Base-by-base conservation (phyloP, 2,113 vertebrate genomes). In the Chunga burmeisteri region DNA sequence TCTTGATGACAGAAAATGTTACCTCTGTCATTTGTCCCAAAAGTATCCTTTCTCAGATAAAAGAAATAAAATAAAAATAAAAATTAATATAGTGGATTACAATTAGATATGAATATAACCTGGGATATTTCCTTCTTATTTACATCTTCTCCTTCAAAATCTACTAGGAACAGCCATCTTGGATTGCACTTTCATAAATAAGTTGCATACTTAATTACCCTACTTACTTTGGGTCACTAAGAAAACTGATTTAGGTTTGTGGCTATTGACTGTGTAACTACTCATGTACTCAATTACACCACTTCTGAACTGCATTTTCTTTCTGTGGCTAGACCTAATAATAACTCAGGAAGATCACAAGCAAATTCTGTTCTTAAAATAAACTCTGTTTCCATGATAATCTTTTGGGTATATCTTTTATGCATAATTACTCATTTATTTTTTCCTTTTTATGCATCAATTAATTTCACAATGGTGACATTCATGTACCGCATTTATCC, bases 321-420 rank as follows among this genome's bases (percentile, higher is more conserved):
- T 79, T 86, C 84, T 83, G 44, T 90, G 73, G 27, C n/a, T 86
- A 94, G 78, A 79, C 56, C 78, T 96, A 97, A 86, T 93, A 96
- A 94, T 88, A 95, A 88, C 47, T 61, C 68, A 36, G 46, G 61
- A 90, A 89, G 79, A 94, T 95, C 81, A 83, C 49, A 88, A 83
- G 62, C 42, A 94, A 90, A 26, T 78, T 83, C 75, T 67, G 30
- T 86, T 94, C 92, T 82, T 82, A 94, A 95, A 95, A 94, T 95
- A 94, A 93, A 90, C 34, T 74, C 38, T 0, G 23, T 90, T 90
- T 90, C 89, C 65, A 80, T 74, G 7, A 94, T 95, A 92, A 91
- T 89, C 46, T 78, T 85, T 86, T 40, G 58, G 27, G 59, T 86
- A 80, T 86, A 63, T 71, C 59, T 92, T 93, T 85, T 65, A 77